Evolutionary conservation across 2,797 vertebrate species (phyloP), one percentile per base, ranked within the genome.

Genomic region (Protonibea diacanthus): DNA sequence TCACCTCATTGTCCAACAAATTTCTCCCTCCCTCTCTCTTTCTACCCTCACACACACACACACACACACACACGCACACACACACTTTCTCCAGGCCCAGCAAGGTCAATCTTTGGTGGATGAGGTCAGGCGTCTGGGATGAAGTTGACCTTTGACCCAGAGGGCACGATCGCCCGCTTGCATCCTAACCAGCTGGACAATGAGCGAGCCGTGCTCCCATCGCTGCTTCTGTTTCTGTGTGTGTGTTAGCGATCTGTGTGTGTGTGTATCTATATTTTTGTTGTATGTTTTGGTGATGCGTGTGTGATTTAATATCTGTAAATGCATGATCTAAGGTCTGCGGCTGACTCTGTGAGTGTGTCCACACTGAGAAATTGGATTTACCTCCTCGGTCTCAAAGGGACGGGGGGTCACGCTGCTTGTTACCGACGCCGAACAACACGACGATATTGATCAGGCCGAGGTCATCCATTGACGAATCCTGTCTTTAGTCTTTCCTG

Each of bases 51-150:
- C 48, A 56, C 72, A 44, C 56, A 74, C 66, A 65, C 75, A 76
- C 25, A 49, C 66, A 18, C 44, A 1, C 33, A 33, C 33, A 61
- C 18, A 79, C 57, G 61, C 20, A 57, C 29, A 71, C 4, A 66
- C 25, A 71, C 76, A 59, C 73, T 63, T 74, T 25, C 63, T 33
- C 20, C 6, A 77, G 80, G 79, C 86, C 77, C 84, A 56, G 33
- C 78, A 83, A 87, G 92, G 91, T 94, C 91, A 86, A 75, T 74
- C 75, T 88, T 85, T 80, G 84, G 71, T 81, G 81, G 92, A 92
- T 91, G 87, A 89, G 94, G 94, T 95, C 93, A 94, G 87, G 85
- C 78, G 90, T 94, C 93, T 95, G 91, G 93, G 91, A 95, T 94
- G 88, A 89, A 92, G 83, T 74, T 92, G 94, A 94, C 92, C 93